Conservation (phyloP, 2,888 invertebrate species). For the Drosophila dives region DNA sequence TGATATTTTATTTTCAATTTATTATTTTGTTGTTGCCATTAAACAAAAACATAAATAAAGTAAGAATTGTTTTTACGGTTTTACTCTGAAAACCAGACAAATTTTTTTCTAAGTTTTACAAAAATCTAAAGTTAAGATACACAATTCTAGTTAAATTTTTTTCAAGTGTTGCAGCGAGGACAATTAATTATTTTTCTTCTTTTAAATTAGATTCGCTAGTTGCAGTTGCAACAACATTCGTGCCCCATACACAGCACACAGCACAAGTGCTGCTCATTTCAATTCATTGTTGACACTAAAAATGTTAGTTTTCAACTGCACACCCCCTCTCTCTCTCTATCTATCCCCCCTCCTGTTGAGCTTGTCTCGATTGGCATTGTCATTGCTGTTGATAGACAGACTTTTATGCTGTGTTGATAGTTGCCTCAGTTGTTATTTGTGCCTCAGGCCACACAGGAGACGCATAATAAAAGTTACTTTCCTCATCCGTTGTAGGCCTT, state of each 20-base stretch:
- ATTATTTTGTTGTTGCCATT: no score
- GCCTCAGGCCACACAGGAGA: slow-evolving; percentile 49
- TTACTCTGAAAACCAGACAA: no score
- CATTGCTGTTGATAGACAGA: slow-evolving; percentile 35
- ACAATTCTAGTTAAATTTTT: background rate
- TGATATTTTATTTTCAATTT: no score
- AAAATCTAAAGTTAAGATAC: background rate
- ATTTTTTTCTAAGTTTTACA: background rate
- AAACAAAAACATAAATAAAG: no score
- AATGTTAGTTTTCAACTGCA: slow-evolving; percentile 51
- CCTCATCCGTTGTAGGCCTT: slow-evolving; percentile 2
- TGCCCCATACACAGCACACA: background rate
- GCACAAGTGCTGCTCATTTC: slow-evolving; percentile 55
- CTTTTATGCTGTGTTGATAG: slow-evolving; percentile 63
- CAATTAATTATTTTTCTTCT: slow-evolving; percentile 77
- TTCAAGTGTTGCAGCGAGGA: background rate
- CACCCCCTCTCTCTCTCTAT: slow-evolving; percentile 16
- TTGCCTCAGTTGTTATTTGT: slow-evolving; percentile 47
- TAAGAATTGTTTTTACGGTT: no score
- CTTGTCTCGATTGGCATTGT: slow-evolving; percentile 38
- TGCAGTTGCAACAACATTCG: slow-evolving; percentile 63
- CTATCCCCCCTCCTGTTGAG: slow-evolving; percentile 14
- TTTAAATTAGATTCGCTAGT: slow-evolving; percentile 63
- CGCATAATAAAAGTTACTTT: slow-evolving; percentile 48
- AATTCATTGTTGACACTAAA: slow-evolving; percentile 71